These are phyloP conservation scores for Zeus faber DNA, from an alignment of 2,113 vertebrate genomes.

Conservation along the genomic window DNA sequence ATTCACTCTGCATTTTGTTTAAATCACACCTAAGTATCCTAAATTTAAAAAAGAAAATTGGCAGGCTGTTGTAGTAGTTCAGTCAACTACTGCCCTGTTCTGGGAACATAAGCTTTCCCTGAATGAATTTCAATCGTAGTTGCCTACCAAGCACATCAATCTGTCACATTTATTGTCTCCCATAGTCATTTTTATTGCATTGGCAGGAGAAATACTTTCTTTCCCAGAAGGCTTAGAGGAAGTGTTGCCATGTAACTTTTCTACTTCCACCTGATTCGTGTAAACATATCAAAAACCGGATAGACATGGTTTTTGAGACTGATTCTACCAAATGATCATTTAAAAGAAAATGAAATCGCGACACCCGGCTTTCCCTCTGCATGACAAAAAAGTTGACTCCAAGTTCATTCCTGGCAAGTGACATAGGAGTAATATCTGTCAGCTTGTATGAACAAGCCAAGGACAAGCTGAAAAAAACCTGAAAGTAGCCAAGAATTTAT, in stretches of 20 bases:
- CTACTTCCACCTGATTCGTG: conserved; percentile 7
- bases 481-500: conserved; percentile 8
- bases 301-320: too few species aligned
- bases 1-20: conserved; percentile 35
- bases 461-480: background rate
- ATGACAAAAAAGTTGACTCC: conserved; percentile 19
- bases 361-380: background rate
- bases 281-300: too few species aligned
- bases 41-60: conserved; percentile 37
- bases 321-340: too few species aligned
- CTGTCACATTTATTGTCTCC: too few species aligned
- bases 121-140: background rate
- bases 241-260: conserved; percentile 11
- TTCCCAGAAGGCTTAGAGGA: background rate
- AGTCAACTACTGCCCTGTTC: conserved; percentile 14
- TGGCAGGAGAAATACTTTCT: conserved; percentile 33
- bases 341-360: too few species aligned
- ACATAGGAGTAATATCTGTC: conserved; percentile 13
- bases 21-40: conserved; percentile 24
- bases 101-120: conserved; percentile 27
- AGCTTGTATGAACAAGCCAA: conserved; percentile 40
- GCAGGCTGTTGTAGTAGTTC: conserved; percentile 14
- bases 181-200: too few species aligned
- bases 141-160: background rate
- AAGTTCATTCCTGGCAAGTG: conserved; percentile 28